These are phyloP conservation scores for Noctilio leporinus DNA, from an alignment of 2,113 vertebrate genomes.

Conservation along the genomic window DNA sequence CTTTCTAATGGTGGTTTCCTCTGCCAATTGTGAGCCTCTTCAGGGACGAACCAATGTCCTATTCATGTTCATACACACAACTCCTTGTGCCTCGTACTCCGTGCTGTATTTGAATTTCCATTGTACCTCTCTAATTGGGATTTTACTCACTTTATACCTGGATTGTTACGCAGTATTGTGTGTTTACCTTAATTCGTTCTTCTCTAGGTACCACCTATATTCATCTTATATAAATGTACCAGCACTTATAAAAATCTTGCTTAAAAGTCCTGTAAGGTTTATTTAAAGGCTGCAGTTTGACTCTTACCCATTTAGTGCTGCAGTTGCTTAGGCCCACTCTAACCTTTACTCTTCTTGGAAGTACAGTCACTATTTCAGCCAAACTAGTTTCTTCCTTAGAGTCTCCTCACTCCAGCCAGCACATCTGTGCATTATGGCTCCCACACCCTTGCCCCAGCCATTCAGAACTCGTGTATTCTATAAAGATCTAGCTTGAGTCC, in stretches of 20 bases:
- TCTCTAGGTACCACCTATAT: not conserved
- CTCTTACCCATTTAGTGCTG: not conserved
- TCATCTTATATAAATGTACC: not conserved
- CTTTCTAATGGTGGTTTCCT: not conserved
- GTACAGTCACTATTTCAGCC: not conserved
- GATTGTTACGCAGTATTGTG: not conserved
- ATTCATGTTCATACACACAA: not conserved
- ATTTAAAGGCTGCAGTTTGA: not conserved
- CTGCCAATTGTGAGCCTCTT: not conserved
- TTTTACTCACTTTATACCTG: not conserved
- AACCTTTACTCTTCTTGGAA: not conserved
- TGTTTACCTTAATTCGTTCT: not conserved
- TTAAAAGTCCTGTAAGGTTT: not conserved
- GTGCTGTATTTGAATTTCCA: not conserved
- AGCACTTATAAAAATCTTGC: not conserved
- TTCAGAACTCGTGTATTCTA: not conserved
- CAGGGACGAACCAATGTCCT: not conserved
- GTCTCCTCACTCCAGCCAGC: not conserved
- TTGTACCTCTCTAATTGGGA: not conserved
- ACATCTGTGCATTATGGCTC: not conserved
- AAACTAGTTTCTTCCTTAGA: not conserved
- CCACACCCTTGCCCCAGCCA: not conserved
- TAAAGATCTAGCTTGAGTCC: not conserved
- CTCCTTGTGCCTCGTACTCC: not conserved
- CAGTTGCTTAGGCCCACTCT: not conserved